Evolutionary conservation across 1,140 invertebrate species (phyloP), one percentile per base, ranked within the genome.

Genomic region (Oedothorax gibbosus): DNA sequence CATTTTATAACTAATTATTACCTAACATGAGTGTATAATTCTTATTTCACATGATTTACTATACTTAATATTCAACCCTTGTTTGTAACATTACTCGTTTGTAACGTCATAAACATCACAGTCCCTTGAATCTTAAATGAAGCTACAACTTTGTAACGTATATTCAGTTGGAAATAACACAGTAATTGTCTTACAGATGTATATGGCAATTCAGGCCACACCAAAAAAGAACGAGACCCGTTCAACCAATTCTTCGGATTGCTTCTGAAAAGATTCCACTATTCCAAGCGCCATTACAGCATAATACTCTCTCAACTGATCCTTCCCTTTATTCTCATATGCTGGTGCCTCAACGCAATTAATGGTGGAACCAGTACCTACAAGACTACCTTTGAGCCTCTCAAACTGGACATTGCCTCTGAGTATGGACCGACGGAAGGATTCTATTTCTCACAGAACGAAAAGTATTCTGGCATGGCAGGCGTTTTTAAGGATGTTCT

Each of bases 211-310:
- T 57, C 72, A 14, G 72, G 21, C 15, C 49, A 60, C 9, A 6
- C 54, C 18, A 51, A 57, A 7, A 14, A 49, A 18, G 49, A 65
- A 50, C 87, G 21, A 18, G 14, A 53, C 8, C 4, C 85, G 9
- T 20, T 14, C 0, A 65, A 79, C 50, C 84, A 86, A 66, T 68
- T 88, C 12, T 49, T 65, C 53, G 87, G 72, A 11, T 60, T 88
- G 11, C 62, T 88, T 5, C 20, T 85, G 0, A 88, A 88, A 82
- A 75, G 88, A 18, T 86, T 88, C 64, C 81, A 88, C 71, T 87
- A 85, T 77, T 49, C 86, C 18, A 87, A 85, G 71, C 76, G 87
- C n/a, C 64, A 88, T 66, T 87, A 53, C 60, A 64, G 49, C 12
- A 79, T 87, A 49, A 35, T 87, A 2, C 18, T 87, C n/a, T 72